These are phyloP conservation scores for Osmerus mordax DNA, from an alignment of 2,113 vertebrate genomes.

Conservation along the genomic window DNA sequence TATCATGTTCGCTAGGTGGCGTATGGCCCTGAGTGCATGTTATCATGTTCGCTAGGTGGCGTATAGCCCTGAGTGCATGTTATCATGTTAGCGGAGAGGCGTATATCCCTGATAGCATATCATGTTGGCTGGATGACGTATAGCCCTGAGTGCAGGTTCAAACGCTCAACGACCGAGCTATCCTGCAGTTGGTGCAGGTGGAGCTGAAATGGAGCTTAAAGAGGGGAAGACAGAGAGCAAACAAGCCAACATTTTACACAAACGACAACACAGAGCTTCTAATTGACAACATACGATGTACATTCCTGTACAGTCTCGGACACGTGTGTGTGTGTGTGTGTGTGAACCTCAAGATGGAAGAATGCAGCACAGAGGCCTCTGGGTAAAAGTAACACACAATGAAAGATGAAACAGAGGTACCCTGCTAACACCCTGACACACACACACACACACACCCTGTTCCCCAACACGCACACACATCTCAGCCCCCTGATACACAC, in stretches of 20 bases:
- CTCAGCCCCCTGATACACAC: not conserved
- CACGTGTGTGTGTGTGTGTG: constrained; percentile 6
- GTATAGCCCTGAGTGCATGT: no score
- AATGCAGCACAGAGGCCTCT: constrained; percentile 31
- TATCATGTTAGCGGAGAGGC: no score
- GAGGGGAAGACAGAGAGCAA: no score
- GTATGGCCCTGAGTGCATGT: not conserved
- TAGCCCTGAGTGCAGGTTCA: no score
- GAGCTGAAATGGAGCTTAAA: not conserved
- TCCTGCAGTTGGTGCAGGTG: not conserved
- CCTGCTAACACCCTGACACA: not conserved
- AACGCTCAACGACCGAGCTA: not conserved
- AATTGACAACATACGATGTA: constrained; percentile 40
- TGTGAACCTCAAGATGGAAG: constrained; percentile 23
- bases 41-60: no score
- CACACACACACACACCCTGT: no score
- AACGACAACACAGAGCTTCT: not conserved
- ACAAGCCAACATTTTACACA: no score
- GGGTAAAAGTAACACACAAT: constrained; percentile 48
- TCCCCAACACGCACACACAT: no score
- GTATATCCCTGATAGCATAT: no score
- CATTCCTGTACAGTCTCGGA: constrained; percentile 35
- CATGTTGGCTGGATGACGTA: no score
- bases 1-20: no score
- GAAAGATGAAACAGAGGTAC: constrained; percentile 43